Base-by-base conservation (phyloP, 1,140 invertebrate species). In the Philaenus spumarius region DNA sequence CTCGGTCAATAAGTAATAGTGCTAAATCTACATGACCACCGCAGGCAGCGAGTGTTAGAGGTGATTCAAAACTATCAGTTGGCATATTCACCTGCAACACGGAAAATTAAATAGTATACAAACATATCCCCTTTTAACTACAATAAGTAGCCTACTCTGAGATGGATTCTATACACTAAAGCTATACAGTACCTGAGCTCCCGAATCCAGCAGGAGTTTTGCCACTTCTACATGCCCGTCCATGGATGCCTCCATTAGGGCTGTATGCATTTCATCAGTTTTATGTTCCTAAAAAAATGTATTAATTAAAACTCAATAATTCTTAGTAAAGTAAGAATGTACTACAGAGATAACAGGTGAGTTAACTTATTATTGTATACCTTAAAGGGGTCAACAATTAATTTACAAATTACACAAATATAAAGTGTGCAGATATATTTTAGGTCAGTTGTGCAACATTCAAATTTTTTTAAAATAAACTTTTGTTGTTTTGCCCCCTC, bases 221-320 rank as follows among this genome's bases (percentile, higher is more conserved):
- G 86, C 85, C 22, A 98, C 95, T 75, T 98, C 94, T 0, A 98
- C 86, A 73, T 99, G 96, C 2, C 97, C 97, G 77, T 99, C 97
- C 96, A 99, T 99, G 26, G 94, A 97, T 20, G 97, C 96, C 76
- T 99, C 97, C 95, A 99, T 98, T 2, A 99, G 76, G 22, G 97
- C 96, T 1, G 96, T 98, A 75, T 99, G 96, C 95, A 99, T 97
- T 77, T 99, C 97, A 75, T 99, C 95, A 1, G 95, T 97, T 78
- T 97, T 96, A 78, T 98, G 93, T 76, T 98, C 94, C 76, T 81
- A 40, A 26, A 62, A 60, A 58, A 40, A 61, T n/a, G n/a, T n/a
- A n/a, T n/a, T n/a, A n/a, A n/a, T n/a, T n/a, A n/a, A n/a, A n/a
- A n/a, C n/a, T n/a, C n/a, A n/a, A n/a, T n/a, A n/a, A n/a, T n/a